Evolutionary conservation across 2,888 invertebrate species (phyloP).

Genomic region (Resseliella maxima): DNA sequence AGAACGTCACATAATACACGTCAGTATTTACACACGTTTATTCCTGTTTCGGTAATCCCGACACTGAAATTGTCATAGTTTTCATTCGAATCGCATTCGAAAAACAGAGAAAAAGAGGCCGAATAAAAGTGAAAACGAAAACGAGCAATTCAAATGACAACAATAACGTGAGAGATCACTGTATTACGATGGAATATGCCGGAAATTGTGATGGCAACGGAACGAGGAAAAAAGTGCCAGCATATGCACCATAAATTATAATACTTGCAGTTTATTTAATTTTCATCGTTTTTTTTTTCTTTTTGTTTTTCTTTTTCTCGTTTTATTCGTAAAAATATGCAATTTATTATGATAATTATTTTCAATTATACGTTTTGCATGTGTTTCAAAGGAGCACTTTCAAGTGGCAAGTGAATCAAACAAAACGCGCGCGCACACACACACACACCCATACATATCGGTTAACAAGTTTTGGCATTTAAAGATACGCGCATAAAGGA

Average conservation of each 20-base stretch:
- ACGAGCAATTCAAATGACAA: too few relatives aligned
- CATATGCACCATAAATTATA: slow-evolving; percentile 41
- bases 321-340: slow-evolving; percentile 6
- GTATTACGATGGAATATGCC: slow-evolving; percentile 12
- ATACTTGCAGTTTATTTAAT: neutral
- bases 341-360: slow-evolving; percentile 55
- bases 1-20: slow-evolving; percentile 1
- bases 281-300: too few relatives aligned
- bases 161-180: neutral
- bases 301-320: too few relatives aligned
- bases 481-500: neutral
- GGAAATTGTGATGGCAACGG: slow-evolving; percentile 23
- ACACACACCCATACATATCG: too few relatives aligned
- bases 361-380: slow-evolving; percentile 53
- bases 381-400: neutral
- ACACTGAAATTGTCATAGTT: neutral
- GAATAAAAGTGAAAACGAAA: too few relatives aligned
- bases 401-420: neutral
- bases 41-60: neutral
- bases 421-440: neutral
- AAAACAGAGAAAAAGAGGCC: too few relatives aligned
- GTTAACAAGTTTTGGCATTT: slow-evolving; percentile 37
- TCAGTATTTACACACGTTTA: neutral
- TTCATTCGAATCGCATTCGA: too few relatives aligned
- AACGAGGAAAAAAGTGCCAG: neutral